phyloP scores from a whole-genome alignment of 2,797 vertebrate genomes.

The Yasuhikotakia modesta region DNA sequence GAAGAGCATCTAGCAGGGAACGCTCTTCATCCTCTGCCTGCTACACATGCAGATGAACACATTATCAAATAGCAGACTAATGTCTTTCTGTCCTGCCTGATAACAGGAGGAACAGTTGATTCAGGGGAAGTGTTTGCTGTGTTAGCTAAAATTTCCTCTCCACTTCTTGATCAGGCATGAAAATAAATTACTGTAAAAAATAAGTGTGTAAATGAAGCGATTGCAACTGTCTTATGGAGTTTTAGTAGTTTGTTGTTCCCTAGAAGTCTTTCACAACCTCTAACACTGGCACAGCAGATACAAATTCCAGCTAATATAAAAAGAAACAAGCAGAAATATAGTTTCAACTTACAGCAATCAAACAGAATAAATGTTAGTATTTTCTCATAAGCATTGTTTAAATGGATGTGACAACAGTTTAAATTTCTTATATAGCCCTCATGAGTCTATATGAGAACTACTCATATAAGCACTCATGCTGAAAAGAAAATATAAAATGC shows the following conservation, averaged over 20 bases:
- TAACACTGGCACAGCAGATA: neutral
- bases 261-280: neutral
- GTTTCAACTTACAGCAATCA: neutral
- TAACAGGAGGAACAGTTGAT: constrained; percentile 20
- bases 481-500: constrained; percentile 17
- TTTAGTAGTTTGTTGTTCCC: neutral
- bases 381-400: neutral
- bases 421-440: neutral
- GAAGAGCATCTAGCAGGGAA: constrained; percentile 7
- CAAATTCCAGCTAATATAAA: constrained; percentile 5
- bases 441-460: too few relatives aligned
- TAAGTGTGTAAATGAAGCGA: neutral
- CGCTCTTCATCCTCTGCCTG: neutral
- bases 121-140: neutral
- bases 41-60: neutral
- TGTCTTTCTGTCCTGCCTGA: constrained; percentile 42
- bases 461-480: neutral
- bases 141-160: constrained; percentile 11
- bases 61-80: constrained; percentile 9
- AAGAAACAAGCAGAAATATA: neutral
- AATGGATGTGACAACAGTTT: neutral
- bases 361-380: neutral
- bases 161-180: neutral
- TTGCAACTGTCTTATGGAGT: constrained; percentile 9
- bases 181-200: constrained; percentile 26